A percentile compares a stretch with the other conserved stretches of the same genome.
Evolutionary conservation across 2,888 invertebrate genomes (phyloP).

Genomic region (Drosophila kokeensis): DNA sequence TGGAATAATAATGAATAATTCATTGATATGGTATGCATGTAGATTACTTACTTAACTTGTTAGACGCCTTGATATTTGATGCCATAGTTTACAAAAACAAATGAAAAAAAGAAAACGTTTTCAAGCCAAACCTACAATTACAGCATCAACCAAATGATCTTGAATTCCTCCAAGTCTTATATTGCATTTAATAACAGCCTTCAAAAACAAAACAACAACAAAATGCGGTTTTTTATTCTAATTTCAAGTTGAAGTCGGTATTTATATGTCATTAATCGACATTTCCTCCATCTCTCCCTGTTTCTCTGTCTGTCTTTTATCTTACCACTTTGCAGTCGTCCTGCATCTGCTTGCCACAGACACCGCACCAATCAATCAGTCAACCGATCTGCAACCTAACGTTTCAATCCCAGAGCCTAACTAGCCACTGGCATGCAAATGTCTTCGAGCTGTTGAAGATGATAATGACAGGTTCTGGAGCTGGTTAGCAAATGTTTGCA

Average conservation of each 20-base stretch:
- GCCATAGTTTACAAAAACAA: slow-evolving; percentile 14
- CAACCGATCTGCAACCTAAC: slow-evolving; percentile 51
- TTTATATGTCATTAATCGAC: slow-evolving; percentile 45
- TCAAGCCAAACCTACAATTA: slow-evolving; percentile 34
- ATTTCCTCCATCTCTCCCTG: slow-evolving; percentile 2
- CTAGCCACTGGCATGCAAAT: slow-evolving; percentile 41
- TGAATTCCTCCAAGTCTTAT: slow-evolving; percentile 50
- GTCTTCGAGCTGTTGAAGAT: slow-evolving; percentile 32
- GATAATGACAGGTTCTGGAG: slow-evolving; percentile 45
- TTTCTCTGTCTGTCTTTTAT: neutral
- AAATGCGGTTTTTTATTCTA: neutral
- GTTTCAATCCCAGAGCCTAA: slow-evolving; percentile 58
- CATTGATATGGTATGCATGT: neutral
- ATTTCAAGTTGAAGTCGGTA: slow-evolving; percentile 13
- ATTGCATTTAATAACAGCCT: slow-evolving; percentile 52
- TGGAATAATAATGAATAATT: neutral
- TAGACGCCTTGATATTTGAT: slow-evolving; percentile 2
- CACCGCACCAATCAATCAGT: slow-evolving; percentile 41
- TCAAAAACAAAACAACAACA: neutral
- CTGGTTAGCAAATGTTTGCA: slow-evolving; percentile 24
- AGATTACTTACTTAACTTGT: neutral
- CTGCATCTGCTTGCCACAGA: slow-evolving; percentile 4
- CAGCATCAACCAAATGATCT: slow-evolving; percentile 51
- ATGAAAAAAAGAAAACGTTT: slow-evolving; percentile 13
- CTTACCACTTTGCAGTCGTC: neutral